These are phyloP conservation scores for Lates japonicus DNA, from an alignment of 2,797 vertebrate species.

Conservation along the genomic window DNA sequence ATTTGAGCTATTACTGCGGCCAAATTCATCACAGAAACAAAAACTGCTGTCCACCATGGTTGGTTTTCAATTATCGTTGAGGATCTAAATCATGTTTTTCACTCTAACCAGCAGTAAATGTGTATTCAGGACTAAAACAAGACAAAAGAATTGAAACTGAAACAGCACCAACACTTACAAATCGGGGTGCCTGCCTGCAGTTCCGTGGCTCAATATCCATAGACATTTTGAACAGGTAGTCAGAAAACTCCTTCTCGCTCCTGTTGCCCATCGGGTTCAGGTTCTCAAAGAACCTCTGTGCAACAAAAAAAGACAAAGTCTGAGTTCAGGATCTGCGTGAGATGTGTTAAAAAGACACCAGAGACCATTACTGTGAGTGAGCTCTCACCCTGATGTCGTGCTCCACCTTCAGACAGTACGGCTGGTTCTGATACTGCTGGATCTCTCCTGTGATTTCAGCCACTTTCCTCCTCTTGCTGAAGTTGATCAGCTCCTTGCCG, in stretches of 20 bases:
- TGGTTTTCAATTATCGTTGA: not conserved
- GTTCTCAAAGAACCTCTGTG: conserved; percentile 97
- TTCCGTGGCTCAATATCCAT: conserved; percentile 96
- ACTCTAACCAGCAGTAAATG: not conserved
- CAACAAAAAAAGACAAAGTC: conserved; percentile 2
- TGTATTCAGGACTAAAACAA: not conserved
- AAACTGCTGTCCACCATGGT: too few species aligned
- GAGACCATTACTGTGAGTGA: rapidly evolving
- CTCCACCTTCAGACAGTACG: conserved; percentile 95
- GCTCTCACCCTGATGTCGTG: conserved; percentile 92
- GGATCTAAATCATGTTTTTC: not conserved
- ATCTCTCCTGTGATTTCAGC: conserved; percentile 99
- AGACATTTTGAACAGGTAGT: conserved; percentile 98
- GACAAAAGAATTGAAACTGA: not conserved
- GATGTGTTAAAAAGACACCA: not conserved
- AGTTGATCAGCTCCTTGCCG: conserved; percentile 98
- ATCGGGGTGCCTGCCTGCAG: conserved; percentile 94
- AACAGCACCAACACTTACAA: conserved; percentile 87
- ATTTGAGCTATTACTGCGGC: too few species aligned
- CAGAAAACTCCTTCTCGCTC: conserved; percentile 95
- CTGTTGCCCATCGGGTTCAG: conserved; percentile 95
- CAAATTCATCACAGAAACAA: not conserved
- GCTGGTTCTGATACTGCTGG: conserved; percentile 99
- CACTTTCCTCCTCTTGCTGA: conserved; percentile 98
- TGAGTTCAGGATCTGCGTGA: not conserved